Evolutionary conservation across 2,888 invertebrate species (phyloP), one percentile per base, ranked within the genome.

Genomic region (Siphlonurus alternatus): DNA sequence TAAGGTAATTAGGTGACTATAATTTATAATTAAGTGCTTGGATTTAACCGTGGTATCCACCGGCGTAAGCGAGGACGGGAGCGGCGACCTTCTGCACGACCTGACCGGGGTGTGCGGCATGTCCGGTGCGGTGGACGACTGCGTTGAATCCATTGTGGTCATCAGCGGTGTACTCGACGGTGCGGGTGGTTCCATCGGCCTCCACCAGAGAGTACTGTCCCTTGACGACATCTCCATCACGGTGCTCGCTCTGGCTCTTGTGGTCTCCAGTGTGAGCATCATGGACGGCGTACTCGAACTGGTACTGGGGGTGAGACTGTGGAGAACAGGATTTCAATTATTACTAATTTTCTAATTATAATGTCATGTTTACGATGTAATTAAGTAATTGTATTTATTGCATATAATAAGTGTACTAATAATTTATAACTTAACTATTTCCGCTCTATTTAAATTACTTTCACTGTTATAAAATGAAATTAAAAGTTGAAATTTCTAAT

Each of bases 61-160:
- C 56, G 56, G 56, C 56, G 56, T 56, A 56, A 22, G 56, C 56
- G 7, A 20, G n/a, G n/a, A 56, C 56, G 56, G 56, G 56, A 22
- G 56, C 56, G 22, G 22, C 56, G n/a, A 22, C 56, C 56, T 56
- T 56, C 5, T 53, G 81, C 81, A 69, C 82, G 81, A 64, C 77
- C 53, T 2, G 59, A 5, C 59, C 56, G 63, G 38, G 53, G n/a
- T 56, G 56, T 10, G 20, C 56, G n/a, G 56, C 56, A 22, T 56
- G 56, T 56, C 56, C 56, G 56, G 56, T 20, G 7, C 56, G n/a
- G 56, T n/a, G n/a, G 56, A 56, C 56, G n/a, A 20, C 19, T 7
- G 56, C 56, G n/a, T 56, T 56, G 56, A 56, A 56, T 7, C 56
- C 56, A 22, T 56, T 56, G 56, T 20, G n/a, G 56, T n/a, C 19